phyloP scores from a whole-genome alignment of 92 coral and sea anemone species.

The Epizoanthus stellaris region DNA sequence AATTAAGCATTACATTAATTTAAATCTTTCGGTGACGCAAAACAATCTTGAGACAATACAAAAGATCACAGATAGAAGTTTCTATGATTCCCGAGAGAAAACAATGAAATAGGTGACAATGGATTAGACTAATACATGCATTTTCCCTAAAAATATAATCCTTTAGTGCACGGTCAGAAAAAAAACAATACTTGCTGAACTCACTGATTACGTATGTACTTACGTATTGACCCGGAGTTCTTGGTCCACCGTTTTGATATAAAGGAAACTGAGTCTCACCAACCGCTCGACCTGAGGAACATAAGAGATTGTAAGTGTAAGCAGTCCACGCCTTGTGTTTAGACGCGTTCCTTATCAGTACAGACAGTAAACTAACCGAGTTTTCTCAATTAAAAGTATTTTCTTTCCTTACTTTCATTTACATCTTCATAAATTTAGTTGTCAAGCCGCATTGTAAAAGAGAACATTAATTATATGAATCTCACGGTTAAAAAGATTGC shows the following conservation, averaged over 20 bases:
- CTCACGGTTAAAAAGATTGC: neutral
- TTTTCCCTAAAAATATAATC: neutral
- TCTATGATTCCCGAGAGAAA: conserved; percentile 32
- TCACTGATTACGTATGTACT: neutral
- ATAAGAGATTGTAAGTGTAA: neutral
- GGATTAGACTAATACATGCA: neutral
- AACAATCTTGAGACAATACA: conserved; percentile 19
- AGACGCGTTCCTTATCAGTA: neutral
- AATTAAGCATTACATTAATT: conserved; percentile 25
- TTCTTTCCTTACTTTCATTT: neutral
- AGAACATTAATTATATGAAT: neutral
- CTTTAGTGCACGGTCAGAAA: neutral
- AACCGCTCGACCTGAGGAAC: neutral
- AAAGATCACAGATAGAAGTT: conserved; percentile 1
- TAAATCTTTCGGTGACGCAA: conserved; percentile 12
- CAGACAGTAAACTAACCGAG: neutral
- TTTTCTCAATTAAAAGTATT: neutral
- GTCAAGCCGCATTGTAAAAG: neutral
- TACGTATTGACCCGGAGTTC: neutral
- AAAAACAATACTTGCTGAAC: neutral
- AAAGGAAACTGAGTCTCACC: neutral
- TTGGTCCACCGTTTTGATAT: neutral
- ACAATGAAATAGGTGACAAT: neutral
- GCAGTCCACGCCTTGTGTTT: too few species aligned
- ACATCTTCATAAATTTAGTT: neutral